phyloP scores from a whole-genome alignment of 2,113 vertebrate species.

The Cinclus cinclus region DNA sequence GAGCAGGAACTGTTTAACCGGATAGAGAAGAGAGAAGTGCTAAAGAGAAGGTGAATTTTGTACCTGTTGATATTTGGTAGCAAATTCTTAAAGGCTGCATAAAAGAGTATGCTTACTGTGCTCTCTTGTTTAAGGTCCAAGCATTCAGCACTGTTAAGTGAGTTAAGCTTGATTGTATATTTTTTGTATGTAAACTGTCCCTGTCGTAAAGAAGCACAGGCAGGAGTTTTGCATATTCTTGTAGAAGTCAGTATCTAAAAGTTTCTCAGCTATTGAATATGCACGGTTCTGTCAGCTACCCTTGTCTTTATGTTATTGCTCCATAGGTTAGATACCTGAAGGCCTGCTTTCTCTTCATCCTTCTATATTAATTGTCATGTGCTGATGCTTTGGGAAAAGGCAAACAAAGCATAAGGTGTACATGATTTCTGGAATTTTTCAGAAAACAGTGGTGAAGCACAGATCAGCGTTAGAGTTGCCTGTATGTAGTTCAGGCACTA shows the following conservation, averaged over 20 bases:
- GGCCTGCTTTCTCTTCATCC: neutral
- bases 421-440: neutral
- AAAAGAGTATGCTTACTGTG: neutral
- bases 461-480: neutral
- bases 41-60: slow-evolving; percentile 89
- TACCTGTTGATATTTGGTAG: neutral
- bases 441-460: neutral
- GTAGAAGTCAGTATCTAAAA: neutral
- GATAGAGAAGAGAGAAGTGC: slow-evolving; percentile 97
- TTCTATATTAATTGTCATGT: neutral
- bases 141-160: neutral
- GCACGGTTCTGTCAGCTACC: neutral
- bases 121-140: neutral
- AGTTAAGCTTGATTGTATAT: neutral
- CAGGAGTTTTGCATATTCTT: neutral
- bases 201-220: neutral
- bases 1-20: slow-evolving; percentile 97
- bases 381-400: neutral
- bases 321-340: neutral
- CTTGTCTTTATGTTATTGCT: neutral
- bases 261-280: neutral
- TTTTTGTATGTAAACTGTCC: neutral
- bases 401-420: neutral
- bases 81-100: neutral
- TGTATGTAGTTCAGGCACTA: neutral